Conservation (phyloP, 2,797 vertebrate genomes). For the Emydoidea blandingii region DNA sequence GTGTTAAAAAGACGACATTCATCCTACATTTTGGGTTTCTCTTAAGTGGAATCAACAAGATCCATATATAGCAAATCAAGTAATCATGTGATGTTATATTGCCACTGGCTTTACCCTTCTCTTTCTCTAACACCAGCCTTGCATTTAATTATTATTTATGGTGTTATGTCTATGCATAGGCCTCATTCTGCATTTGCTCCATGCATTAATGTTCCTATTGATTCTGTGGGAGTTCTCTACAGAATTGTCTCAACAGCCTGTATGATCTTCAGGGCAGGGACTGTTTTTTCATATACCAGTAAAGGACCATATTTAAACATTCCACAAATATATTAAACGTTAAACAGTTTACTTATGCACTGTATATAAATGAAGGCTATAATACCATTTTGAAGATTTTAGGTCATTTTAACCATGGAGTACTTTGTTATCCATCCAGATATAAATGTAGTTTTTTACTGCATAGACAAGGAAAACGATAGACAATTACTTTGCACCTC, state of each 20-base stretch:
- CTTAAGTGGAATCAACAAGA: background rate
- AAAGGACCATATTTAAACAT: background rate
- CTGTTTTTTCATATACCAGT: background rate
- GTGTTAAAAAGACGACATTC: background rate
- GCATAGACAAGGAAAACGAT: background rate
- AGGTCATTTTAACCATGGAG: background rate
- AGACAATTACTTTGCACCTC: background rate
- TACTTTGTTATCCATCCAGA: background rate
- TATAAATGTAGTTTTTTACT: background rate
- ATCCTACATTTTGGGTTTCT: background rate
- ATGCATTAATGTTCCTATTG: background rate
- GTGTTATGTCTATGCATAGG: accelerated
- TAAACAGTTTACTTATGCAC: background rate
- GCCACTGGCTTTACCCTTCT: background rate
- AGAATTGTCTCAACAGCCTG: background rate
- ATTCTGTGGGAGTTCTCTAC: background rate
- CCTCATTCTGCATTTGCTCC: background rate
- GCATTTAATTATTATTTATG: background rate
- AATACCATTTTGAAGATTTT: background rate
- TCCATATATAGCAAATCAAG: background rate
- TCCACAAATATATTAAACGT: background rate
- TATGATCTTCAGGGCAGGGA: background rate
- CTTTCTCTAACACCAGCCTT: background rate
- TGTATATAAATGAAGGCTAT: background rate
- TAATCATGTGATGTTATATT: background rate